A percentile compares a stretch with the other conserved stretches of the same genome.
These are phyloP conservation scores for Anisognathus igniventris DNA, from an alignment of 2,797 vertebrate genomes.

Conservation along the genomic window DNA sequence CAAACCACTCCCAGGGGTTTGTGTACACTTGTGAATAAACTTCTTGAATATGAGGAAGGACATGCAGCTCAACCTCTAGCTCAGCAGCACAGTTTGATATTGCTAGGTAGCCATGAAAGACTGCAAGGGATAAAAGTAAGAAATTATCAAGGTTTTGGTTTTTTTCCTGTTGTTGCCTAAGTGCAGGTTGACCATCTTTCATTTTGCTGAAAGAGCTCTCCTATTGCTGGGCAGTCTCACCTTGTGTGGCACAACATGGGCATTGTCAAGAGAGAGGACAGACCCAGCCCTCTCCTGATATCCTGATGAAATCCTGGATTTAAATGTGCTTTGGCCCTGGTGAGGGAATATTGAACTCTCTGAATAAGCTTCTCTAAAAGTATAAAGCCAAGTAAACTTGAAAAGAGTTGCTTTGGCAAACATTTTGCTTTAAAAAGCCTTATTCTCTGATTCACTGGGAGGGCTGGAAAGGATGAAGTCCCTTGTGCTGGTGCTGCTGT, in stretches of 20 bases:
- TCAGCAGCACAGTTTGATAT: neutral
- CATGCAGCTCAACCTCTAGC: neutral
- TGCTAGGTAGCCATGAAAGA: neutral
- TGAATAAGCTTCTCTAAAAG: neutral
- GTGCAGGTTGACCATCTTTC: neutral
- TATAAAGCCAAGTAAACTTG: neutral
- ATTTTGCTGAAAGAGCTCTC: neutral
- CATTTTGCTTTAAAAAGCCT: neutral
- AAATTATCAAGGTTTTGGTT: neutral
- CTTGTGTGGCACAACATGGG: fast-evolving
- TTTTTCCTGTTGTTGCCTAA: neutral
- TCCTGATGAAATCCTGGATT: neutral
- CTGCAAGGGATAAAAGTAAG: neutral
- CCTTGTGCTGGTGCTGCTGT: neutral
- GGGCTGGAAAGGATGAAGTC: neutral
- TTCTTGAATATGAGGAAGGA: neutral
- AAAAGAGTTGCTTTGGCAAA: neutral
- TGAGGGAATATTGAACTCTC: neutral
- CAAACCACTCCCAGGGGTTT: neutral
- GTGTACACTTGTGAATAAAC: neutral
- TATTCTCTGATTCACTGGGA: neutral
- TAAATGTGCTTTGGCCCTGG: neutral
- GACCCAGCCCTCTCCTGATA: neutral
- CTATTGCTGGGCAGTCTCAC: neutral
- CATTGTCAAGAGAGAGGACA: neutral